Conservation (phyloP, 2,888 invertebrate species). For the Chalcosyrphus nemorum region DNA sequence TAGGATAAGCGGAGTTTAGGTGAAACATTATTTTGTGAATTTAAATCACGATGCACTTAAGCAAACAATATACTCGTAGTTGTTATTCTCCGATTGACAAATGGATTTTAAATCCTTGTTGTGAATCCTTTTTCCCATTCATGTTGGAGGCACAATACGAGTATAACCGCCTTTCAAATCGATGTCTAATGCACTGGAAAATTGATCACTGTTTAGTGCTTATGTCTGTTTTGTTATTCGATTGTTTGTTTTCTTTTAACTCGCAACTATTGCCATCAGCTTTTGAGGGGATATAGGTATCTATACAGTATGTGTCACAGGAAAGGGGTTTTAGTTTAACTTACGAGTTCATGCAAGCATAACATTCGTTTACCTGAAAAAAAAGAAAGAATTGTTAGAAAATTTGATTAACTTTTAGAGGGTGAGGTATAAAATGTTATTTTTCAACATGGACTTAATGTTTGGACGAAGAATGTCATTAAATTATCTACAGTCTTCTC, state of each 20-base stretch:
- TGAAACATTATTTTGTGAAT: background rate
- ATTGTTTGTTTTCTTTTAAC: conserved; percentile 11
- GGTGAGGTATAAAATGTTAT: background rate
- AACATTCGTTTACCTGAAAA: no score
- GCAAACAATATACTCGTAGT: background rate
- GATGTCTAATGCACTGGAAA: conserved; percentile 14
- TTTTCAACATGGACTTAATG: no score
- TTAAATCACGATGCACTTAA: conserved; percentile 16
- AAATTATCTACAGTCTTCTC: no score
- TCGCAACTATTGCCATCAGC: background rate
- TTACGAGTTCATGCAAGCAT: no score
- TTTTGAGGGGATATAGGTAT: background rate
- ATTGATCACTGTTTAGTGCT: conserved; percentile 5
- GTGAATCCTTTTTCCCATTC: background rate
- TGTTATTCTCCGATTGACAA: conserved; percentile 22
- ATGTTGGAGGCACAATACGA: no score
- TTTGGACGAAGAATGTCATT: no score
- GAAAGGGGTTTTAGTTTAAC: background rate
- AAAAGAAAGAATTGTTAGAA: no score
- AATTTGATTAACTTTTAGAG: no score
- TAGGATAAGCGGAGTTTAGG: background rate
- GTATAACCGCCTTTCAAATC: background rate
- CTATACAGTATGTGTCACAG: background rate
- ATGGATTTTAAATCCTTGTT: conserved; percentile 3
- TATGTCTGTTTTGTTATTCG: background rate